phyloP scores from a whole-genome alignment of 1,140 invertebrate species.

The Diabrotica undecimpunctata region DNA sequence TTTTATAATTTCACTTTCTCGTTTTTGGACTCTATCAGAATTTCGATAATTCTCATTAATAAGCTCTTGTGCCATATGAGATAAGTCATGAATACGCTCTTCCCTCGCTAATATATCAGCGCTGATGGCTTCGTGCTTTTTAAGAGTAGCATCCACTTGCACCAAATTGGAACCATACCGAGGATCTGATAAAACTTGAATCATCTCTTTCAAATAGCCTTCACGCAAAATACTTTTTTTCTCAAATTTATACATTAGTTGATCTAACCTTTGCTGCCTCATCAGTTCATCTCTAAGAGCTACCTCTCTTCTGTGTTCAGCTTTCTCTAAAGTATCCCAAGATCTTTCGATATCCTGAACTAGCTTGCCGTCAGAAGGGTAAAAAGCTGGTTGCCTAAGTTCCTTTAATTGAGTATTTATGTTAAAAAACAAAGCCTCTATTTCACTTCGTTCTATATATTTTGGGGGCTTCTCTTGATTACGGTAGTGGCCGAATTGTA shows the following conservation, averaged over 20 bases:
- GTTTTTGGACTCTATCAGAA: slow-evolving; percentile 73
- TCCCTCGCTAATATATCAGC: slow-evolving; percentile 94
- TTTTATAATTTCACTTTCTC: slow-evolving; percentile 82
- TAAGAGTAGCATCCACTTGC: slow-evolving; percentile 95
- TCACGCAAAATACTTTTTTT: slow-evolving; percentile 89
- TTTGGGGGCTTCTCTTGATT: slow-evolving; percentile 98
- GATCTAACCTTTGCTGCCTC: slow-evolving; percentile 90
- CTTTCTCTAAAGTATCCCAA: slow-evolving; percentile 89
- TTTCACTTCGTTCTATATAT: slow-evolving; percentile 95
- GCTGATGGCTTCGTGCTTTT: slow-evolving; percentile 97
- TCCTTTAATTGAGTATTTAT: slow-evolving; percentile 96
- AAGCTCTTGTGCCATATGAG: slow-evolving; percentile 86
- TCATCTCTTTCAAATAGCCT: slow-evolving; percentile 97
- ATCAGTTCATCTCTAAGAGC: slow-evolving; percentile 87
- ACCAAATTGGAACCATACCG: slow-evolving; percentile 84
- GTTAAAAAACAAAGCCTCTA: slow-evolving; percentile 94
- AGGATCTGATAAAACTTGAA: slow-evolving; percentile 89
- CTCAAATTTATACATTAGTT: slow-evolving; percentile 94
- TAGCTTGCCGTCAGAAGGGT: slow-evolving; percentile 84
- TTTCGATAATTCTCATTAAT: slow-evolving; percentile 90
- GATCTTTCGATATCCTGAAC: slow-evolving; percentile 90
- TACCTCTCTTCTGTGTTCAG: slow-evolving; percentile 91
- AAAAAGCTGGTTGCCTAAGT: slow-evolving; percentile 83
- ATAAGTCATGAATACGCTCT: slow-evolving; percentile 91
- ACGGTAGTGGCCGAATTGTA: slow-evolving; percentile 91